A percentile compares a stretch with the other conserved stretches of the same genome.
Conservation (phyloP, 2,888 invertebrate genomes). For the Perizoma affinitatum region DNA sequence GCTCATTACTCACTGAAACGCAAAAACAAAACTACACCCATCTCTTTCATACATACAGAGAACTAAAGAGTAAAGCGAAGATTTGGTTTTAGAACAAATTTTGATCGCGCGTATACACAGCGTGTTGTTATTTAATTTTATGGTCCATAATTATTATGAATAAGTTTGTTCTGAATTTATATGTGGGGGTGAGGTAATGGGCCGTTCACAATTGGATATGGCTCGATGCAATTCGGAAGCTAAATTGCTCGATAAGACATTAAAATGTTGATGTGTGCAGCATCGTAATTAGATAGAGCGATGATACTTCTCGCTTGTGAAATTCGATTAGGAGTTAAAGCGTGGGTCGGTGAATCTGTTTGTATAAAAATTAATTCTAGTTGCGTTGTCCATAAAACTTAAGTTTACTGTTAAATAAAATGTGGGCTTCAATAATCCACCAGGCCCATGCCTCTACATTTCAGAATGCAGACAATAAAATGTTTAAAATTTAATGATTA, state of each 20-base stretch:
- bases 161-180: conserved; percentile 72
- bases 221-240: conserved; percentile 19
- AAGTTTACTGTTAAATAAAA: not conserved
- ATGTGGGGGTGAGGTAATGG: conserved; percentile 68
- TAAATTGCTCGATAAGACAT: conserved; percentile 30
- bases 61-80: conserved; percentile 42
- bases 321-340: conserved; percentile 30
- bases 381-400: conserved; percentile 2
- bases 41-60: conserved; percentile 47
- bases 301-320: conserved; percentile 21
- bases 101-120: conserved; percentile 62
- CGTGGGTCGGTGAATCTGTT: conserved; percentile 15
- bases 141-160: conserved; percentile 75
- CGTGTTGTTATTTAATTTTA: conserved; percentile 75
- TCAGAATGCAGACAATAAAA: too few relatives aligned
- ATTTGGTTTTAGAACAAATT: conserved; percentile 57
- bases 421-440: too few relatives aligned
- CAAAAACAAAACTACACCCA: conserved; percentile 35
- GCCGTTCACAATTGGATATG: conserved; percentile 41
- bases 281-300: conserved; percentile 32
- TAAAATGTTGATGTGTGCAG: conserved; percentile 26
- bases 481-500: too few relatives aligned
- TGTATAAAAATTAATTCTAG: conserved; percentile 9
- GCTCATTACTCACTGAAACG: conserved; percentile 71
- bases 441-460: too few relatives aligned